phyloP scores from a whole-genome alignment of 2,113 vertebrate species.

The Circaetus cinerascens region DNA sequence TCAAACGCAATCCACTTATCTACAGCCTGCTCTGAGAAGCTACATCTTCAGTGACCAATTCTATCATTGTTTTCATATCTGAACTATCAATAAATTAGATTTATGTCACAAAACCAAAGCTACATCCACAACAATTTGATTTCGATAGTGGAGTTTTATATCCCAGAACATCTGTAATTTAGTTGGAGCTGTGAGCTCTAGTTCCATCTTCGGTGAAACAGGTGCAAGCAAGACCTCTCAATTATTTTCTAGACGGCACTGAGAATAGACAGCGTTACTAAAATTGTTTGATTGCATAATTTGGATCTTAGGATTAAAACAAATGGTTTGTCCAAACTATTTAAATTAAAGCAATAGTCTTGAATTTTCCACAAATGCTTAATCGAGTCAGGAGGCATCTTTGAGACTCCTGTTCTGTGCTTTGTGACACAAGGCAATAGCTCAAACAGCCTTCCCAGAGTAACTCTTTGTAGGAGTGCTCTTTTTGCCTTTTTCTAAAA shows the following conservation, averaged over 20 bases:
- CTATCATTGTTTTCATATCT: not conserved
- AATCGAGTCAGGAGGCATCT: not conserved
- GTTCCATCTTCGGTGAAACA: not conserved
- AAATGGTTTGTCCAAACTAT: not conserved
- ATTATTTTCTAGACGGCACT: not conserved
- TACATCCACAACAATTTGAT: not conserved
- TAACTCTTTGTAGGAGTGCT: not conserved
- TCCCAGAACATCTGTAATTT: not conserved
- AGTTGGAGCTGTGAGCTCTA: not conserved
- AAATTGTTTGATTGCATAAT: too few species aligned
- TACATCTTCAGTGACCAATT: not conserved
- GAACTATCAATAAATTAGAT: not conserved
- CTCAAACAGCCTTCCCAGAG: not conserved
- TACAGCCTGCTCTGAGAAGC: not conserved
- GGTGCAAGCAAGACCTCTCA: not conserved
- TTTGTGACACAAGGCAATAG: not conserved
- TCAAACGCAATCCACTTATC: not conserved
- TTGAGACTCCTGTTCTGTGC: not conserved
- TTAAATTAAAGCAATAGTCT: not conserved
- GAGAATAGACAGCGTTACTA: rapidly evolving
- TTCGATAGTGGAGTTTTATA: not conserved
- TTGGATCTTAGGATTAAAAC: not conserved
- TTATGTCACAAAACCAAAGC: not conserved
- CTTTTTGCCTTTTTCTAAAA: too few species aligned
- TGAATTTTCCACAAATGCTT: not conserved